Conservation (phyloP, 2,888 invertebrate species). For the Watsonalla cultraria region DNA sequence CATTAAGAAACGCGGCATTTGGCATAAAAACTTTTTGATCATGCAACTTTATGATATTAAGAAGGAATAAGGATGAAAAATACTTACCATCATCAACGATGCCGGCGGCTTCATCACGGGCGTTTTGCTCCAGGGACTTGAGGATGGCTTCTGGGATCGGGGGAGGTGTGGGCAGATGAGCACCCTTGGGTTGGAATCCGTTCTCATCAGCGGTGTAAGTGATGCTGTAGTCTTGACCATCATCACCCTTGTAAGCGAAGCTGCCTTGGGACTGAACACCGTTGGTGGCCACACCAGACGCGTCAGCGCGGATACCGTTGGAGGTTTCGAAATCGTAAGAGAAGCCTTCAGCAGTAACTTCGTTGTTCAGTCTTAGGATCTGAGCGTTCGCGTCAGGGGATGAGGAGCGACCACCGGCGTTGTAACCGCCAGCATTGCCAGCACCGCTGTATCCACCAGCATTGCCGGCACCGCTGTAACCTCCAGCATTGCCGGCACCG, state of each 20-base stretch:
- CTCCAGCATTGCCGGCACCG: slow-evolving; percentile 9
- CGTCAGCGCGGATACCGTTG: slow-evolving; percentile 71
- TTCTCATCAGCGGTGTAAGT: slow-evolving; percentile 73
- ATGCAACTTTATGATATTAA: too few species aligned
- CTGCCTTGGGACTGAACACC: slow-evolving; percentile 72
- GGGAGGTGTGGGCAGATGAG: slow-evolving; percentile 70
- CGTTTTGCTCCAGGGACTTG: slow-evolving; percentile 71
- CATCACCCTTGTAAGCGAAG: slow-evolving; percentile 71
- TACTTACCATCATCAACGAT: slow-evolving; percentile 72
- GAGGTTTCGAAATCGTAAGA: slow-evolving; percentile 71
- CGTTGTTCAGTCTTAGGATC: slow-evolving; percentile 61
- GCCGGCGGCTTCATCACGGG: slow-evolving; percentile 71
- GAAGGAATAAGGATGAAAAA: slow-evolving; percentile 1
- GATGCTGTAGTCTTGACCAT: slow-evolving; percentile 73
- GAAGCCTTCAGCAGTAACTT: slow-evolving; percentile 69
- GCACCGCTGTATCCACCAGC: slow-evolving; percentile 27
- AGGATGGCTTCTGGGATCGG: slow-evolving; percentile 72
- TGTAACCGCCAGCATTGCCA: slow-evolving; percentile 8
- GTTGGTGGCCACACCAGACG: slow-evolving; percentile 65
- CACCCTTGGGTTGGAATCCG: slow-evolving; percentile 67
- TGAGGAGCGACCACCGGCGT: slow-evolving; percentile 22
- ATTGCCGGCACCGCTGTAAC: slow-evolving; percentile 16
- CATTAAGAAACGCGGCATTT: too few species aligned
- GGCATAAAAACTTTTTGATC: too few species aligned
- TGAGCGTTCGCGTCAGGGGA: slow-evolving; percentile 62